Base-by-base conservation (phyloP, 2,797 vertebrate genomes). In the Dermochelys coriacea region DNA sequence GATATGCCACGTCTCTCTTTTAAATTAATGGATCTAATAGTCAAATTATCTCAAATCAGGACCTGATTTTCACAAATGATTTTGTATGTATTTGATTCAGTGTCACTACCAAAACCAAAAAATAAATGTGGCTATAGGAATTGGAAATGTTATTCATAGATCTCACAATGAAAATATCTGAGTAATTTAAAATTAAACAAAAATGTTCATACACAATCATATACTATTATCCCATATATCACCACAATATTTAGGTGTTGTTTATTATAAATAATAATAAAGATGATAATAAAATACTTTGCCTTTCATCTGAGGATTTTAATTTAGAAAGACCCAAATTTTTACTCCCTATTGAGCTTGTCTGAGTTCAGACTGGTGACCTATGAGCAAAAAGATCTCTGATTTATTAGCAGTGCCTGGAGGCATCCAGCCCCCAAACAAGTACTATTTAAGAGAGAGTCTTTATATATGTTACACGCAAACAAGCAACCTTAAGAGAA, bases 51-150 rank as follows among this genome's bases (percentile, higher is more conserved):
- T 93, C 31, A 82, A 84, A 49, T 87, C 37, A 89, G 77, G 84
- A 49, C 85, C 5, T 78, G 9, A 19, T 82, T 94, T 90, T 34
- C 49, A 82, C 81, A 78, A 5, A 59, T 51, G 15, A 37, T 11
- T 78, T 93, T 94, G n/a, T 89, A 89, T 91, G 61, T 82, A 68
- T 4, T 89, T 94, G 57, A 54, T 87, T 71, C 84, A 47, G 61
- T 93, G 37, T 57, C 6, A 37, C 83, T 89, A 51, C 74, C 7
- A 75, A 75, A 75, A 29, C 41, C 12, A 47, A 75, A n/a, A 68
- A 47, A 75, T 47, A 47, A 29, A 14, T 47, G 45, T 68, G n/a
- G 64, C 23, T 75, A 29, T 49, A 47, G 74, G 37, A 75, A 47
- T 29, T 75, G 25, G 45, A 29, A 75, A 75, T 29, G 15, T 47